Conservation (phyloP, 2,888 invertebrate genomes). For the Minunthozetes semirufus region DNA sequence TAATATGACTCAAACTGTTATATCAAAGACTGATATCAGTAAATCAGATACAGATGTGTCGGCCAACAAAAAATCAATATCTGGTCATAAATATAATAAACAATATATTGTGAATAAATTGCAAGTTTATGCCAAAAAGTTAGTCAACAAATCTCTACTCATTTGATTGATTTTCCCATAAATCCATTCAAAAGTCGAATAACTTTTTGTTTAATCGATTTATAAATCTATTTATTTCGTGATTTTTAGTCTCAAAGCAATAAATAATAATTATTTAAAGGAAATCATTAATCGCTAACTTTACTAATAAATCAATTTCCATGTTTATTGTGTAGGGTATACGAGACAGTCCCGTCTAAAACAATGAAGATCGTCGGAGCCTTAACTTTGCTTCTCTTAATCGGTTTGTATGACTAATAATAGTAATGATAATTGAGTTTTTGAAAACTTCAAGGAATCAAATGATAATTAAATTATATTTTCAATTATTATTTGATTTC, state of each 20-base stretch:
- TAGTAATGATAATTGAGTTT: not conserved
- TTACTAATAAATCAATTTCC: not conserved
- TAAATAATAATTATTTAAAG: not conserved
- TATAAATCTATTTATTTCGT: not conserved
- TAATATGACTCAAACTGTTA: conserved; percentile 20
- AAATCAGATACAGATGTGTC: conserved; percentile 12
- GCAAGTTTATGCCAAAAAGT: conserved; percentile 25
- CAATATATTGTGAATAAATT: conserved; percentile 6
- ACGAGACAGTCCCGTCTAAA: conserved; percentile 34
- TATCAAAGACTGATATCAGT: conserved; percentile 17
- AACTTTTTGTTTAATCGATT: not conserved
- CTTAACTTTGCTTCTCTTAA: conserved; percentile 29
- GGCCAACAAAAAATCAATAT: conserved; percentile 16
- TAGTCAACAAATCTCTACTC: not conserved
- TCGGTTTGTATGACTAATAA: conserved; percentile 24
- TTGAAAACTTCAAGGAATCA: not conserved
- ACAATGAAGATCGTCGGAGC: conserved; percentile 36
- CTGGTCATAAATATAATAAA: conserved; percentile 24
- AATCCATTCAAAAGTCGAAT: not conserved
- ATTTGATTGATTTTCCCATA: not conserved
- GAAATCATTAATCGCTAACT: not conserved
- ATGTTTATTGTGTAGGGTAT: conserved; percentile 24
- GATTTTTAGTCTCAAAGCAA: not conserved
- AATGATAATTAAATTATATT: not conserved
- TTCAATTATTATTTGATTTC: not conserved